Evolutionary conservation across 2,797 vertebrate genomes (phyloP).

Genomic region (Xenopus petersii): DNA sequence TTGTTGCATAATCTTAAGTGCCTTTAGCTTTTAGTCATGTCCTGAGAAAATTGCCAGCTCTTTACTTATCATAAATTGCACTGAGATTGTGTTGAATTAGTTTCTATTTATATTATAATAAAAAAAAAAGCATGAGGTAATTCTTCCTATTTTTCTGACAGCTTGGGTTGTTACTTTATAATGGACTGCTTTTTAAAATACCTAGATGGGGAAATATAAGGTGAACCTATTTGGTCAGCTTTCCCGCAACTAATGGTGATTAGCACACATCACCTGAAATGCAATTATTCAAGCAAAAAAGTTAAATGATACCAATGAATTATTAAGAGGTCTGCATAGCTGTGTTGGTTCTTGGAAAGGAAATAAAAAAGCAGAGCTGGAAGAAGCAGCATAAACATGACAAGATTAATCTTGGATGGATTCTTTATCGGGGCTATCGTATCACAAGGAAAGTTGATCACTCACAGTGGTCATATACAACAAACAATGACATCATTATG

Average conservation of each 20-base stretch:
- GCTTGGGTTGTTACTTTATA: conserved; percentile 37
- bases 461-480: too few species aligned
- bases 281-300: conserved; percentile 23
- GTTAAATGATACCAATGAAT: conserved; percentile 22
- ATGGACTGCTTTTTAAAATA: conserved; percentile 30
- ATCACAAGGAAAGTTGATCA: too few species aligned
- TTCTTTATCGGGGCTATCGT: too few species aligned
- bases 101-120: conserved; percentile 45
- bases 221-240: conserved; percentile 22
- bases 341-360: background rate
- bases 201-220: conserved; percentile 24
- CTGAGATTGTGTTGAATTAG: conserved; percentile 36
- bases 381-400: background rate
- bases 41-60: conserved; percentile 42
- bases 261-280: conserved; percentile 32
- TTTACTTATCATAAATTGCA: conserved; percentile 45
- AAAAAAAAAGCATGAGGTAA: conserved; percentile 34
- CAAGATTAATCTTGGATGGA: too few species aligned
- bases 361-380: background rate
- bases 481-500: too few species aligned
- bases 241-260: conserved; percentile 26
- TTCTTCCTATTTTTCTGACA: conserved; percentile 27
- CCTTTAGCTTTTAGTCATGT: conserved; percentile 35
- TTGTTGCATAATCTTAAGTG: conserved; percentile 35
- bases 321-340: background rate